Conservation (phyloP, 2,888 invertebrate genomes). For the Pseudeuparius sepicola region DNA sequence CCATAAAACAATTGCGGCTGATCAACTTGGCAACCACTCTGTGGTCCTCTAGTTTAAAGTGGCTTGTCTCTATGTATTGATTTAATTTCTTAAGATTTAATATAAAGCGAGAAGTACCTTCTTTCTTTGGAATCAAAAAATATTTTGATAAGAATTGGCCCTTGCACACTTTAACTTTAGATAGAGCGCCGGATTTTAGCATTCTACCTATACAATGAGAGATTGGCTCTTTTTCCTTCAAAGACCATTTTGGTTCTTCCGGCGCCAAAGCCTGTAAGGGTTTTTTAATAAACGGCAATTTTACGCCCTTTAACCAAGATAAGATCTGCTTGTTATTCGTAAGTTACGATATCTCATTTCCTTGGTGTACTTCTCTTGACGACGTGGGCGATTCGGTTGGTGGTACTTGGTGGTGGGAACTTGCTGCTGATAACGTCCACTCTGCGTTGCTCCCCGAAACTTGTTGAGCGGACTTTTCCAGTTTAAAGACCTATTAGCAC, state of each 20-base stretch:
- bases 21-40: slow-evolving; percentile 20
- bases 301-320: slow-evolving; percentile 15
- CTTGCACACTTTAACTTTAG: no score
- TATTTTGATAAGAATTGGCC: slow-evolving; percentile 13
- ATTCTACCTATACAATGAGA: slow-evolving; percentile 4
- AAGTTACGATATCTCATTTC: slow-evolving; percentile 6
- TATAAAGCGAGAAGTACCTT: no score
- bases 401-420: slow-evolving; percentile 8
- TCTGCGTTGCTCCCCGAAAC: slow-evolving; percentile 8
- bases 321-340: slow-evolving; percentile 13
- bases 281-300: slow-evolving; percentile 11
- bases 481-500: slow-evolving; percentile 13
- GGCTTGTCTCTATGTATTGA: no score
- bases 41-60: slow-evolving; percentile 26
- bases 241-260: no score
- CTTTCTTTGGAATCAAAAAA: no score
- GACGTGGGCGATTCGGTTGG: slow-evolving; percentile 3
- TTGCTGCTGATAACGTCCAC: slow-evolving; percentile 13
- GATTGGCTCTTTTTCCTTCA: slow-evolving; percentile 1
- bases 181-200: slow-evolving; percentile 3
- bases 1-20: slow-evolving; percentile 13
- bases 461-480: slow-evolving; percentile 11
- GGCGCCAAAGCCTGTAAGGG: slow-evolving; percentile 9
- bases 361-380: slow-evolving; percentile 4
- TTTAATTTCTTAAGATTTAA: no score